Evolutionary conservation across 1,140 invertebrate species (phyloP).

Genomic region (Drosophila lacteicornis): DNA sequence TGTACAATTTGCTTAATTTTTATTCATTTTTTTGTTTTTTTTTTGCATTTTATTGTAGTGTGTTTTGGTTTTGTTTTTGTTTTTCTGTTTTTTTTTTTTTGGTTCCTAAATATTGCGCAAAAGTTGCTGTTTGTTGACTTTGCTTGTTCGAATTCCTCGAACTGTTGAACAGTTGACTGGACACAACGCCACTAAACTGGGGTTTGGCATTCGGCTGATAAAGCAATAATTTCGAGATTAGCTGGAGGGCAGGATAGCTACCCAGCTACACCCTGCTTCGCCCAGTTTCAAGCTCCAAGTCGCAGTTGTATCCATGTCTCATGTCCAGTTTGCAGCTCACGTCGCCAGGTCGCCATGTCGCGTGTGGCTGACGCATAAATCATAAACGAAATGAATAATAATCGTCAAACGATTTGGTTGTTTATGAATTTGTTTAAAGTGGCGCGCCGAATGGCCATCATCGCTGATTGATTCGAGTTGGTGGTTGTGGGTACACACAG

Average conservation of each 20-base stretch:
- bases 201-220: conserved; percentile 52
- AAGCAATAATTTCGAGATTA: conserved; percentile 49
- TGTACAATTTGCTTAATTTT: conserved; percentile 61
- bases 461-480: conserved; percentile 73
- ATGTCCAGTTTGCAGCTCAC: conserved; percentile 30
- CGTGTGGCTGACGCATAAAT: conserved; percentile 81
- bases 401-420: conserved; percentile 77
- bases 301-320: neutral
- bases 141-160: conserved; percentile 49
- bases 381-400: conserved; percentile 65
- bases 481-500: conserved; percentile 27
- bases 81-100: conserved; percentile 17
- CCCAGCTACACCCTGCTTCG: conserved; percentile 6
- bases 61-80: conserved; percentile 17
- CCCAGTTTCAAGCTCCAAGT: conserved; percentile 5
- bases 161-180: conserved; percentile 49
- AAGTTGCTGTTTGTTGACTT: conserved; percentile 62
- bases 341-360: conserved; percentile 50
- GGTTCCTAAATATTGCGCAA: conserved; percentile 70
- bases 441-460: conserved; percentile 64
- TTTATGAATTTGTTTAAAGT: conserved; percentile 82
- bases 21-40: conserved; percentile 23
- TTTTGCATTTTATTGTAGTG: conserved; percentile 29
- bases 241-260: conserved; percentile 17
- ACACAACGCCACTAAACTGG: conserved; percentile 45